Evolutionary conservation across 2,888 invertebrate genomes (phyloP).

Genomic region (Noctua comes): DNA sequence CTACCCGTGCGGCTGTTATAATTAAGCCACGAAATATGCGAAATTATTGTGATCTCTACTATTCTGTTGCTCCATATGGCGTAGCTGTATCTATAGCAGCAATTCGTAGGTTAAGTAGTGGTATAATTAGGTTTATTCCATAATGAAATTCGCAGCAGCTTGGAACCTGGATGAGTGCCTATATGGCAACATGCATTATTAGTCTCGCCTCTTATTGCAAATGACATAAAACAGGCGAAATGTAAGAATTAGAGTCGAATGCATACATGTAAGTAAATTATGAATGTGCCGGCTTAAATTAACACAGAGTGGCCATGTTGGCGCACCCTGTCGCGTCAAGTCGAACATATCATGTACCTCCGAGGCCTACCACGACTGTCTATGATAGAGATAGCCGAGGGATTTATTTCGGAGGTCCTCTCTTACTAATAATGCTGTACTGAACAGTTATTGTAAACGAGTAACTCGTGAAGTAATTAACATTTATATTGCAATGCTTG

Average conservation of each 20-base stretch:
- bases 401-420: conserved; percentile 74
- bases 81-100: not conserved
- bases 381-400: conserved; percentile 66
- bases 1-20: not conserved
- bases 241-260: no score
- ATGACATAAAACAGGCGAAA: not conserved
- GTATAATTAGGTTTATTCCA: not conserved
- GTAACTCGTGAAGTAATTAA: not conserved
- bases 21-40: not conserved
- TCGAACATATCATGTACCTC: conserved; percentile 73
- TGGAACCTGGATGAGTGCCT: not conserved
- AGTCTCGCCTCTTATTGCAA: no score
- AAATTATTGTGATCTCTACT: not conserved
- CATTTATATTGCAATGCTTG: not conserved
- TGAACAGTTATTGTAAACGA: conserved; percentile 10
- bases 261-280: no score
- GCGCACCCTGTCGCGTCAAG: conserved; percentile 72
- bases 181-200: not conserved
- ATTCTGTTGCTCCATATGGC: not conserved
- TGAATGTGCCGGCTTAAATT: conserved; percentile 72
- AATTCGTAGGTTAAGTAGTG: not conserved
- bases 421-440: not conserved
- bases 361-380: conserved; percentile 76
- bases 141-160: not conserved
- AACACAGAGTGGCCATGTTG: conserved; percentile 71